phyloP scores from a whole-genome alignment of 2,113 vertebrate species.

The Carollia perspicillata region DNA sequence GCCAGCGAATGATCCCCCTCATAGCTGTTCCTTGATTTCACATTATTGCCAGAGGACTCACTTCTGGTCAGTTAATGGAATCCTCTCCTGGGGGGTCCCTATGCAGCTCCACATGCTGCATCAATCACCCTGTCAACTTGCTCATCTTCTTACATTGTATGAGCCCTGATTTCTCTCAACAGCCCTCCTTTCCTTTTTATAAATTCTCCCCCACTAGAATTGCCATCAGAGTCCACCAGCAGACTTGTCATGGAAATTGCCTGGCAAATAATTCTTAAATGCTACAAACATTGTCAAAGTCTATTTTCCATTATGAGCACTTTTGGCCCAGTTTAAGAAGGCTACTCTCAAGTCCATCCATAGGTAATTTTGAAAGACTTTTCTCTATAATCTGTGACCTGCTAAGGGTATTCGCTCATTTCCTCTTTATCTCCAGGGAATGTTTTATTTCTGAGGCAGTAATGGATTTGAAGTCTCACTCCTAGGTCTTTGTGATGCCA shows the following conservation, averaged over 20 bases:
- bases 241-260: slow-evolving; percentile 30
- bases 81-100: neutral
- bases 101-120: neutral
- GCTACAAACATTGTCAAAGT: slow-evolving; percentile 40
- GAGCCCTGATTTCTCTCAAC: slow-evolving; percentile 58
- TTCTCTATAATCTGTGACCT: neutral
- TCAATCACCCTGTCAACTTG: slow-evolving; percentile 18
- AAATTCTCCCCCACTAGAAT: neutral
- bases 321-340: neutral
- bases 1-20: neutral
- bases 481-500: neutral
- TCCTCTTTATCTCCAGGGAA: neutral
- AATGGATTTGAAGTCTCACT: neutral
- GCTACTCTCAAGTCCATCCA: neutral
- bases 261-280: slow-evolving; percentile 49
- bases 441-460: slow-evolving; percentile 8
- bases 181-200: slow-evolving; percentile 53
- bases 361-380: slow-evolving; percentile 46
- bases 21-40: slow-evolving; percentile 11
- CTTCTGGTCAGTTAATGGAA: slow-evolving; percentile 17
- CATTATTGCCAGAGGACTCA: neutral
- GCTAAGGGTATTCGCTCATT: slow-evolving; percentile 14
- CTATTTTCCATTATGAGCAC: slow-evolving; percentile 31
- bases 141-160: slow-evolving; percentile 30
- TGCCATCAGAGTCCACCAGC: slow-evolving; percentile 48